Conservation (phyloP, 2,888 invertebrate genomes). For the Amphimallon solstitiale region DNA sequence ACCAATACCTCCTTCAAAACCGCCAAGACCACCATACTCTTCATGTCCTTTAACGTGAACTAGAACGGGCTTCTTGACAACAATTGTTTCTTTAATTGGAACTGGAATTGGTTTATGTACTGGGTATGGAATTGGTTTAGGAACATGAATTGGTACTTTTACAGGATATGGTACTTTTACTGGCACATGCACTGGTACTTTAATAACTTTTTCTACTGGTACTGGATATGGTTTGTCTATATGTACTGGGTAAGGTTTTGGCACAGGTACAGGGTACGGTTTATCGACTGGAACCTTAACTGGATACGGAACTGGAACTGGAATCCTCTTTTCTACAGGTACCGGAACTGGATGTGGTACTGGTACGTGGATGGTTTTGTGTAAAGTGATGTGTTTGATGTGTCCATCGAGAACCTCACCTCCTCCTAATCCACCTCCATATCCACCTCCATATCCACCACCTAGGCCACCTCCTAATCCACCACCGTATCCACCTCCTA, state of each 20-base stretch:
- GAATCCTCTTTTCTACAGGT: constrained; percentile 70
- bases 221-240: constrained; percentile 66
- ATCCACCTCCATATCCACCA: constrained; percentile 41
- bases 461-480: constrained; percentile 40
- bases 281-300: constrained; percentile 49
- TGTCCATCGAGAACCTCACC: constrained; percentile 46
- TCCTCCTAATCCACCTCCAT: constrained; percentile 39
- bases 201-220: constrained; percentile 66
- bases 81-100: constrained; percentile 64
- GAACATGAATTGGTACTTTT: constrained; percentile 51
- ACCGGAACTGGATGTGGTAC: constrained; percentile 67
- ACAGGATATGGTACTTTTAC: constrained; percentile 56
- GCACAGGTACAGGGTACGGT: constrained; percentile 65
- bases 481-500: constrained; percentile 43
- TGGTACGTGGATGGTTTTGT: constrained; percentile 70
- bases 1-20: constrained; percentile 31
- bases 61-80: constrained; percentile 57
- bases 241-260: constrained; percentile 62
- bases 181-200: constrained; percentile 58
- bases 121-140: constrained; percentile 56
- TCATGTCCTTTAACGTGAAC: constrained; percentile 50
- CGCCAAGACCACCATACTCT: constrained; percentile 40
- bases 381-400: constrained; percentile 68
- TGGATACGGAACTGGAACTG: constrained; percentile 63
- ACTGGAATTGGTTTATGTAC: constrained; percentile 60